Base-by-base conservation (phyloP, 2,113 vertebrate genomes). In the Geothlypis trichas region DNA sequence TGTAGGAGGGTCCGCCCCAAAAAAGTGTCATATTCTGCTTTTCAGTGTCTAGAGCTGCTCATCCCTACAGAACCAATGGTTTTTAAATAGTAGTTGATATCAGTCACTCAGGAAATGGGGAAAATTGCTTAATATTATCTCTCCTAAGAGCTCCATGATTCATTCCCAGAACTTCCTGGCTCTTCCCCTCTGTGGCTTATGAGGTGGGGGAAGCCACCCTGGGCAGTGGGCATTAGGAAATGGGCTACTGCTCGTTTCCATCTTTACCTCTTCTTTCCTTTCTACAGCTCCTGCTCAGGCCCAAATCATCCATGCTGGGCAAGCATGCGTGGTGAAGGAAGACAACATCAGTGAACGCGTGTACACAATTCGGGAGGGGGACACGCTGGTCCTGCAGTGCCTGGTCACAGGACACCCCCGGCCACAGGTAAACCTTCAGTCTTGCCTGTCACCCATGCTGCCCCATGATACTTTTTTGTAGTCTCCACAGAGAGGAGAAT, bases 301-400 rank as follows among this genome's bases (percentile, higher is more conserved):
- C 44, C 99, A 99, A 97, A 99, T 99, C 12, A 98, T 99, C 87
- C 99, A 99, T 69, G 99, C 99, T 4, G 99, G 99, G 57, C 99
- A 99, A 87, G 99, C 99, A 0, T 99, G 99, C 11, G 99, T 99
- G 96, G 99, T 99, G 92, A 99, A 99, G 91, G 99, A 99, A 88
- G 99, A 99, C 96, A 99, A 99, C 97, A 98, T 99, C 98, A 99
- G 99, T 4, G 99, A 99, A 93, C 98, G 99, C 0, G 99, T 99
- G 95, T 99, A 99, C 98, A 99, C 99, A 72, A 99, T 99, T 97
- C 99, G 99, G 42, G 99, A 99, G 95, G 99, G 99, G 31, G 99
- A 99, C 98, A 99, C 98, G 0, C 97, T 99, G 15, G 98, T 99
- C 67, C 98, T 99, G 83, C 99, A 99, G 97, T 99, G 99, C 90